A percentile compares a stretch with the other conserved stretches of the same genome.
phyloP scores from a whole-genome alignment of 2,888 invertebrate genomes.

The Selenia dentaria region DNA sequence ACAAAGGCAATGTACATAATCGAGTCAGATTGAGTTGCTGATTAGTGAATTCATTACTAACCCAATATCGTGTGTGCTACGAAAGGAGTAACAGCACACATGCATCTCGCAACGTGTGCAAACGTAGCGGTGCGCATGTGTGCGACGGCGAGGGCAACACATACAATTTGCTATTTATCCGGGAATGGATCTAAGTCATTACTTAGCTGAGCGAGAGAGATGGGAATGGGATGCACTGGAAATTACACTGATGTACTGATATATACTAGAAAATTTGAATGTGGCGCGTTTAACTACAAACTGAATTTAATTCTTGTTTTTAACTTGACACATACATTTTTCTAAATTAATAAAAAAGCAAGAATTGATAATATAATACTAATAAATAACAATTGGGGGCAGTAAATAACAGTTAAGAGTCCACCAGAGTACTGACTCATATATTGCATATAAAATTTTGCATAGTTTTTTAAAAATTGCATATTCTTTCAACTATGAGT shows the following conservation, averaged over 20 bases:
- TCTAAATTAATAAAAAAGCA: too few species aligned
- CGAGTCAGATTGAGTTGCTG: conserved; percentile 27
- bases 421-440: too few species aligned
- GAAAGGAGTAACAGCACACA: conserved; percentile 30
- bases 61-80: conserved; percentile 27
- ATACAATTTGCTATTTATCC: conserved; percentile 85
- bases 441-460: too few species aligned
- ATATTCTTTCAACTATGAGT: too few species aligned
- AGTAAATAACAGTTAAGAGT: too few species aligned
- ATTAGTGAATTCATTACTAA: conserved; percentile 40
- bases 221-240: conserved; percentile 76
- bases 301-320: conserved; percentile 5
- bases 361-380: too few species aligned
- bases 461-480: too few species aligned
- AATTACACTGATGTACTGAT: conserved; percentile 70
- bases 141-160: conserved; percentile 59
- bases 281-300: conserved; percentile 29
- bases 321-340: too few species aligned
- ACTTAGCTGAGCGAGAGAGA: conserved; percentile 82
- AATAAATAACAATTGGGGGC: too few species aligned
- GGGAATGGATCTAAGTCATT: conserved; percentile 84
- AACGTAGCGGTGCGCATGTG: conserved; percentile 39
- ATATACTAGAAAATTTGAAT: conserved; percentile 43
- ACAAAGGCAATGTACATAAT: neutral
- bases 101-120: conserved; percentile 33